phyloP scores from a whole-genome alignment of 2,113 vertebrate species.

The Calonectris borealis region DNA sequence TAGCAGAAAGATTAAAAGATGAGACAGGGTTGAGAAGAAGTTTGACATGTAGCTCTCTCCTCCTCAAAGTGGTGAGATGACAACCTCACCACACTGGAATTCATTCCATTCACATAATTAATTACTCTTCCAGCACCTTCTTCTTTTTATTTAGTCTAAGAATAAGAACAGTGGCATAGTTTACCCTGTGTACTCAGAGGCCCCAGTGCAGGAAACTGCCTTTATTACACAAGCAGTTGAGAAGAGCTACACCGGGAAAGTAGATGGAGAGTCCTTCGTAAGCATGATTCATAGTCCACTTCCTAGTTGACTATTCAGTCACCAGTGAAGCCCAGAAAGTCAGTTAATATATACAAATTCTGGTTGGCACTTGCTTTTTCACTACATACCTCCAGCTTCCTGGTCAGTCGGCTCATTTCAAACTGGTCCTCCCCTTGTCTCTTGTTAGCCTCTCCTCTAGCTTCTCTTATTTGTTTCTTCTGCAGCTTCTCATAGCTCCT shows the following conservation, averaged over 20 bases:
- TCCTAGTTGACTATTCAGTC: not conserved
- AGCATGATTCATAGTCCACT: not conserved
- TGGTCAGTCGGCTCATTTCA: constrained; percentile 78
- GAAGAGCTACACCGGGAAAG: not conserved
- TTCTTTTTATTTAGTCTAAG: not conserved
- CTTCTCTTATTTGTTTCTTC: constrained; percentile 81
- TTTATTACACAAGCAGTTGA: not conserved
- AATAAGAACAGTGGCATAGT: not conserved
- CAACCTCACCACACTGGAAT: not conserved
- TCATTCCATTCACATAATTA: not conserved
- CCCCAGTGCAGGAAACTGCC: not conserved
- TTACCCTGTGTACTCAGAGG: not conserved
- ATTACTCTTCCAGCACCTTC: not conserved
- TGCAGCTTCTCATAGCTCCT: constrained; percentile 93
- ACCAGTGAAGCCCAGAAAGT: not conserved
- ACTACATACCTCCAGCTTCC: constrained; percentile 82
- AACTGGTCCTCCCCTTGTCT: constrained; percentile 73
- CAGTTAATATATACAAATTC: not conserved
- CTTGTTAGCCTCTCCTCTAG: constrained; percentile 67
- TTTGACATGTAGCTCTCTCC: not conserved
- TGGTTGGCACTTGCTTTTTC: not conserved
- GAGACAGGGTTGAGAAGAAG: not conserved
- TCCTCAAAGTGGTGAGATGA: not conserved
- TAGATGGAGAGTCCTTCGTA: not conserved
- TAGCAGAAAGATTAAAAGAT: constrained; percentile 4